Evolutionary conservation across 2,797 vertebrate genomes (phyloP), one percentile per base, ranked within the genome.

Genomic region (Pseudopleuronectes americanus): DNA sequence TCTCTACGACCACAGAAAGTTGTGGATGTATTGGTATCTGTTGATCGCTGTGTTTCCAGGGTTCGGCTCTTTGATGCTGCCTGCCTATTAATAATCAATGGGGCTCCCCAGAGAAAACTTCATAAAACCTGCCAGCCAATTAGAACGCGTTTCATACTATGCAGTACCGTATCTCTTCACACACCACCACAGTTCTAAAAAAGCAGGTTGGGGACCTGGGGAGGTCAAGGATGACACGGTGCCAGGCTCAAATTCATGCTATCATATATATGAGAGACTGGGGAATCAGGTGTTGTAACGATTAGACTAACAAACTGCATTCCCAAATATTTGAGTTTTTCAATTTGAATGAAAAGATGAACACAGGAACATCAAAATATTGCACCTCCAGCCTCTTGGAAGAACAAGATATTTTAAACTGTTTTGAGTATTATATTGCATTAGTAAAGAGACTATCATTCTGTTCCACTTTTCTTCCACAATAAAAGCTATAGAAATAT

Each of bases 71-170:
- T 91, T 91, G 89, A 92, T 91, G 88, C 88, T 83, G 81, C 72
- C 68, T 85, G 62, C 81, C 80, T 77, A 90, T 92, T 91, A 92
- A 91, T 92, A 92, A 92, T 91, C 89, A 90, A 90, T 88, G 72
- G 63, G 45, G 6, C 72, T 87, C 88, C 86, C 84, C 26, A 67
- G 87, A 81, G 82, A 83, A 52, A 84, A 64, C 76, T 88, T 84
- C 76, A 87, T 86, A 84, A 91, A 90, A 75, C 77, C 85, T 89
- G 75, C 60, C 77, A 86, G 82, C 89, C 91, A 92, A 93, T 92
- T 92, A 92, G 79, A 79, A 78, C 71, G 63, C 23, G 57, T 74
- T 88, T 89, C 81, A 77, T 80, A 85, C 72, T 67, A 78, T 65
- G 67, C 74, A 54, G 69, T 55, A 60, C 63, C 83, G 85, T 83